Percentiles rank a stretch among this genome's conserved stretches.
These are phyloP conservation scores for Acestrorhynchus altus DNA, from an alignment of 2,797 vertebrate species.

Conservation along the genomic window DNA sequence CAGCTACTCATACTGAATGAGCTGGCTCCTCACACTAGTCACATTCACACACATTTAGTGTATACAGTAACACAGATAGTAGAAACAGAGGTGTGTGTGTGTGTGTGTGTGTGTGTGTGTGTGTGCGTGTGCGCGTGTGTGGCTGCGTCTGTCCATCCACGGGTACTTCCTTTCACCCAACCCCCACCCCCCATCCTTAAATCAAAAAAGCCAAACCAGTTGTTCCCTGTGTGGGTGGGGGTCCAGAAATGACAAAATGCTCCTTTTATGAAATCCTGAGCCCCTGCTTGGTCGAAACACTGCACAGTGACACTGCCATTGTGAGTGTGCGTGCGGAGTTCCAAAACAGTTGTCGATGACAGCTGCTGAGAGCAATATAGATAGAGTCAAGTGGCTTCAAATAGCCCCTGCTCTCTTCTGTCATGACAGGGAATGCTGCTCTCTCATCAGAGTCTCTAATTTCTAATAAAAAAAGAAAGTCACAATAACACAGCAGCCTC, in stretches of 20 bases:
- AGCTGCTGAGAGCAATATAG: conserved; percentile 87
- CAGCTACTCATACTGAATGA: conserved; percentile 61
- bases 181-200: conserved; percentile 51
- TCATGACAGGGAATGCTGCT: conserved; percentile 64
- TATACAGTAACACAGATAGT: conserved; percentile 49
- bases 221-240: conserved; percentile 71
- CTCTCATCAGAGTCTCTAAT: conserved; percentile 50
- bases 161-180: conserved; percentile 45
- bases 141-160: conserved; percentile 51
- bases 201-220: conserved; percentile 63
- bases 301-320: conserved; percentile 77
- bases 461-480: conserved; percentile 40
- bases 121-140: conserved; percentile 67
- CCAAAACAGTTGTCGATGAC: conserved; percentile 92
- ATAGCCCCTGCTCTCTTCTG: conserved; percentile 80
- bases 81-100: conserved; percentile 63
- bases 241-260: conserved; percentile 78
- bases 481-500: conserved; percentile 32
- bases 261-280: conserved; percentile 79
- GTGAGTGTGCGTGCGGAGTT: conserved; percentile 77
- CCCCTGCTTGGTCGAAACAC: conserved; percentile 74
- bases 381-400: conserved; percentile 85
- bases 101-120: conserved; percentile 62
- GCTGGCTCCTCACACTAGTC: conserved; percentile 37
- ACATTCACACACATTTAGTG: conserved; percentile 47